These are phyloP conservation scores for Xiphorhynchus erythropygius DNA, from an alignment of 2,797 vertebrate genomes.

Conservation along the genomic window DNA sequence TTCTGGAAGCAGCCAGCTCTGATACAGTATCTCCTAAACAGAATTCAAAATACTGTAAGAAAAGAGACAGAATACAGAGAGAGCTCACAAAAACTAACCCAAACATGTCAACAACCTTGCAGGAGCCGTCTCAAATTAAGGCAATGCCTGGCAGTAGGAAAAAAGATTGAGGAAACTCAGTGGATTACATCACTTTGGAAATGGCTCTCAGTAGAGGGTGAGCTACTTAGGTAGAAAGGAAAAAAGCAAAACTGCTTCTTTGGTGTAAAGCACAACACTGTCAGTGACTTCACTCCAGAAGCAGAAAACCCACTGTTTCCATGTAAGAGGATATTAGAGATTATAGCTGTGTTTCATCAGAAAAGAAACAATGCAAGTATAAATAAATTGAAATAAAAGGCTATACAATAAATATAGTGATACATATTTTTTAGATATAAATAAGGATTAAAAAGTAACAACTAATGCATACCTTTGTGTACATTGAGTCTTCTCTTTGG, in stretches of 20 bases:
- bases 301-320: background rate
- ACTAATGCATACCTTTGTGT: background rate
- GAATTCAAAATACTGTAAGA: background rate
- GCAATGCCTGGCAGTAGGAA: background rate
- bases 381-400: background rate
- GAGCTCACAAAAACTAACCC: background rate
- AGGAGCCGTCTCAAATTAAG: background rate
- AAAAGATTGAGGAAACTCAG: background rate
- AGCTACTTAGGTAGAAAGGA: background rate
- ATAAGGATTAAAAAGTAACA: background rate
- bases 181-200: background rate
- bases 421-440: background rate
- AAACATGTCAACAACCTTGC: background rate
- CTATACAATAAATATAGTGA: background rate
- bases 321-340: background rate
- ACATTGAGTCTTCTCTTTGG: background rate
- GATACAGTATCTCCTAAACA: background rate
- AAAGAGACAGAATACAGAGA: background rate
- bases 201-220: background rate
- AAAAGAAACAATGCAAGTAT: background rate
- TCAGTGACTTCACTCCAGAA: background rate
- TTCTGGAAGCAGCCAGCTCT: background rate
- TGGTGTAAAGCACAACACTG: background rate
- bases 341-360: background rate
- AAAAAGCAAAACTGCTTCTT: background rate